These are phyloP conservation scores for Azemiops feae DNA, from an alignment of 2,113 vertebrate species.

Conservation along the genomic window DNA sequence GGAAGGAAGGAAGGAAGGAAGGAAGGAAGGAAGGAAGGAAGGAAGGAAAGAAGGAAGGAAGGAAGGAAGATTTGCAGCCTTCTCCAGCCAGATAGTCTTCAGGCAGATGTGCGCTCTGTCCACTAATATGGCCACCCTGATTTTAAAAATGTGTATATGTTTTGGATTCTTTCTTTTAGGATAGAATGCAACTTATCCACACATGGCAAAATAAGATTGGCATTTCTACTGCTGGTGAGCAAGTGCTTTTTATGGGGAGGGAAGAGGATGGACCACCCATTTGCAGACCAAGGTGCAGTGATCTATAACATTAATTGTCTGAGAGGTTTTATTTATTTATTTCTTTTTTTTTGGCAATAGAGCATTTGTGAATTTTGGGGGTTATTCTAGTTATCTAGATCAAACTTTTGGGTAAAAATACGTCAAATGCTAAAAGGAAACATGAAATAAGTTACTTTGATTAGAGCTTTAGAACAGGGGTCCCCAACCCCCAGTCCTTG, in stretches of 20 bases:
- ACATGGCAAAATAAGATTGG: not conserved
- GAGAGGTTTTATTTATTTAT: not conserved
- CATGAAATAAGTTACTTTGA: conserved; percentile 10
- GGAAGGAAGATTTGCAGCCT: not conserved
- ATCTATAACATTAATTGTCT: not conserved
- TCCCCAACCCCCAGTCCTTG: too few relatives aligned
- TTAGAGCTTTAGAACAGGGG: not conserved
- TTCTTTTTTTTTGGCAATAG: not conserved
- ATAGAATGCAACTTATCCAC: too few relatives aligned
- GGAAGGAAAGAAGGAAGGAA: not conserved
- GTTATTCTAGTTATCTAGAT: not conserved
- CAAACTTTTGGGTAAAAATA: not conserved
- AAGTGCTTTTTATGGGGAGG: not conserved
- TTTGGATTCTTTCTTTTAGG: too few relatives aligned
- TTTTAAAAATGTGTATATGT: not conserved
- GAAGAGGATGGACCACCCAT: not conserved
- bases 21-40: not conserved
- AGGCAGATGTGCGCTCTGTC: not conserved
- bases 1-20: too few relatives aligned
- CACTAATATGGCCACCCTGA: not conserved
- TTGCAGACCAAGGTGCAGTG: not conserved
- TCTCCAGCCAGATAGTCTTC: not conserved
- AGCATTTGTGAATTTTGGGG: not conserved
- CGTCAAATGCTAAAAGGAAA: not conserved
- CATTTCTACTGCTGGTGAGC: not conserved